Percentiles rank a stretch among this genome's conserved stretches.
Conservation (phyloP, 2,888 invertebrate species). For the Limenitis camilla region DNA sequence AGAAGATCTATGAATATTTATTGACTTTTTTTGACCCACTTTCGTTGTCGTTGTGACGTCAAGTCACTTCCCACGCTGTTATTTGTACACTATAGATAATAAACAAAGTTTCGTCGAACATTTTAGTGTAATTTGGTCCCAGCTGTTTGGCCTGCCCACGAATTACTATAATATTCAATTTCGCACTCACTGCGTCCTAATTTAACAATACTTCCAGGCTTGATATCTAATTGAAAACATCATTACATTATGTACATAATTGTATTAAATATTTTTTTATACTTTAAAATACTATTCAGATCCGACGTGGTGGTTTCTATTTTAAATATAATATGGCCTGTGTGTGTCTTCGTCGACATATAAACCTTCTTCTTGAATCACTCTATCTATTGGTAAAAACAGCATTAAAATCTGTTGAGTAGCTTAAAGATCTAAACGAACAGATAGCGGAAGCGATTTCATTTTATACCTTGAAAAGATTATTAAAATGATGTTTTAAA, state of each 20-base stretch:
- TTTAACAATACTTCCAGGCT: neutral
- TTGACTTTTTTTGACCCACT: too few species aligned
- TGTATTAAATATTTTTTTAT: neutral
- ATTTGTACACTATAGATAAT: neutral
- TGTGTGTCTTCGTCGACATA: too few species aligned
- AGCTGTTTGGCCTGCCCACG: constrained; percentile 1
- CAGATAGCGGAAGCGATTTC: too few species aligned
- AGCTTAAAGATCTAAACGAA: too few species aligned
- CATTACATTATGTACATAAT: neutral
- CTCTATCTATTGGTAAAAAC: too few species aligned
- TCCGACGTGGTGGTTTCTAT: too few species aligned
- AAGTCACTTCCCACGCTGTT: neutral
- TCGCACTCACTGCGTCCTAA: neutral
- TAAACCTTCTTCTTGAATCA: too few species aligned
- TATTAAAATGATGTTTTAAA: too few species aligned
- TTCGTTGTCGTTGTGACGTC: neutral
- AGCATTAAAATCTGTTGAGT: too few species aligned
- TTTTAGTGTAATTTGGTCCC: neutral
- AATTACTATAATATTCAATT: constrained; percentile 1
- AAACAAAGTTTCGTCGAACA: neutral
- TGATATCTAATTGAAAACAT: neutral
- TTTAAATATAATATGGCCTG: too few species aligned
- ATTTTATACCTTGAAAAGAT: too few species aligned
- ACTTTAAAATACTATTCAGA: neutral
- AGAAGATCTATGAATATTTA: too few species aligned